Conservation (phyloP, 2,113 vertebrate genomes). For the Oreochromis niloticus region DNA sequence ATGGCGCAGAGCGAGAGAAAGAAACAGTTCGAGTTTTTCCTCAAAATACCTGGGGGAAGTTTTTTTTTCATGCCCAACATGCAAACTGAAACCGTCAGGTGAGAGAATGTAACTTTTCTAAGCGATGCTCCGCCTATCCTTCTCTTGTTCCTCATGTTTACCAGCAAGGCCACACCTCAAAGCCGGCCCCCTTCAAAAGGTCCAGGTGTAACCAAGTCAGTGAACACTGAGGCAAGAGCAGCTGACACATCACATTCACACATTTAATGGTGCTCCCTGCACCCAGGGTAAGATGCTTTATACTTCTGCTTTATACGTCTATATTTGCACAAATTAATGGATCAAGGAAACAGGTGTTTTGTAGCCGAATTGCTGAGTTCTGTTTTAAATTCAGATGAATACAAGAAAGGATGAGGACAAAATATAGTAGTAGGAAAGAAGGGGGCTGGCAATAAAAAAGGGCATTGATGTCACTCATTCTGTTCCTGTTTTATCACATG, state of each 20-base stretch:
- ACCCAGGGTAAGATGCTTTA: conserved; percentile 24
- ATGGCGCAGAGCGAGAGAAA: no score
- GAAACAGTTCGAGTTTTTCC: no score
- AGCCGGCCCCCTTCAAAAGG: neutral
- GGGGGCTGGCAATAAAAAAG: neutral
- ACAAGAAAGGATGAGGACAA: neutral
- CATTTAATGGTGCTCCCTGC: neutral
- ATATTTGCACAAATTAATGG: neutral
- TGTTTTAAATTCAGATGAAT: neutral
- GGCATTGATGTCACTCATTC: neutral
- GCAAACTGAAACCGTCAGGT: neutral
- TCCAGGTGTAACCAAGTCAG: neutral
- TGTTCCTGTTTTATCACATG: neutral
- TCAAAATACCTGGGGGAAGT: neutral
- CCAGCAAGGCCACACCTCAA: neutral
- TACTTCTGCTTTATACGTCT: neutral
- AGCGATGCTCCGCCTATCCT: neutral
- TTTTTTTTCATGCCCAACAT: neutral
- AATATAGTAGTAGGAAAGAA: neutral
- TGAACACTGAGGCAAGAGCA: neutral
- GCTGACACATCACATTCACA: neutral
- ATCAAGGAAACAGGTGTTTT: neutral
- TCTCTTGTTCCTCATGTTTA: neutral
- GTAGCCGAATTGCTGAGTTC: neutral
- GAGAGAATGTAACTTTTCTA: neutral